A percentile compares a stretch with the other conserved stretches of the same genome.
Evolutionary conservation across 2,113 vertebrate genomes (phyloP).

Genomic region (Typhlomys cinereus): DNA sequence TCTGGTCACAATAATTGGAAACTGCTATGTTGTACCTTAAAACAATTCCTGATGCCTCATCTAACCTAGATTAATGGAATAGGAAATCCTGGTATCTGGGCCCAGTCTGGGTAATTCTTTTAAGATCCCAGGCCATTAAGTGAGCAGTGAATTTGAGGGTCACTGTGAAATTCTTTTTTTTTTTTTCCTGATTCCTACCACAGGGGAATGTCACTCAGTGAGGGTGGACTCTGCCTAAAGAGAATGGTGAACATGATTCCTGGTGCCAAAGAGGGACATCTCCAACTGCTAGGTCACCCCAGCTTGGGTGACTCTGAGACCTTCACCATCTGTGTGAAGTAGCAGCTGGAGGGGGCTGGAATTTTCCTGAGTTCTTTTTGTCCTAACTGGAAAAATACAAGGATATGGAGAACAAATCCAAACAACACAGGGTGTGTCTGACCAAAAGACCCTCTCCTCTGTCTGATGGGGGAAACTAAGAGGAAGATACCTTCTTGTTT

Average conservation of each 20-base stretch:
- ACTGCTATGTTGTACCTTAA: not conserved
- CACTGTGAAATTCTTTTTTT: fast-evolving
- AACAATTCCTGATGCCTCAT: not conserved
- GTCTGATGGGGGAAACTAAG: not conserved
- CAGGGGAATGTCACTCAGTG: not conserved
- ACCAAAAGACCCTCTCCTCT: not conserved
- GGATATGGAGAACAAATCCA: not conserved
- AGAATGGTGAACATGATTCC: not conserved
- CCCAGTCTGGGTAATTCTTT: not conserved
- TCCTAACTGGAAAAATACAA: not conserved
- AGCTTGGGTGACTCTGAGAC: not conserved
- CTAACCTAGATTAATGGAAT: not conserved
- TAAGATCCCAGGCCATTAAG: not conserved
- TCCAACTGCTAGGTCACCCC: fast-evolving
- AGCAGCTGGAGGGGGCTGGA: not conserved
- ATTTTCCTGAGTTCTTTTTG: not conserved
- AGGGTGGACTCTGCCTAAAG: not conserved
- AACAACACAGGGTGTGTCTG: fast-evolving
- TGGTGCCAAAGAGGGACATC: fast-evolving
- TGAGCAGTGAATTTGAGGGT: not conserved
- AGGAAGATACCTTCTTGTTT: not conserved
- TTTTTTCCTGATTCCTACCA: fast-evolving
- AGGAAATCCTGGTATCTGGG: not conserved
- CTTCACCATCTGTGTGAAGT: not conserved
- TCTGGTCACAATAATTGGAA: not conserved